phyloP scores from a whole-genome alignment of 2,113 vertebrate genomes.

The Limanda limanda region DNA sequence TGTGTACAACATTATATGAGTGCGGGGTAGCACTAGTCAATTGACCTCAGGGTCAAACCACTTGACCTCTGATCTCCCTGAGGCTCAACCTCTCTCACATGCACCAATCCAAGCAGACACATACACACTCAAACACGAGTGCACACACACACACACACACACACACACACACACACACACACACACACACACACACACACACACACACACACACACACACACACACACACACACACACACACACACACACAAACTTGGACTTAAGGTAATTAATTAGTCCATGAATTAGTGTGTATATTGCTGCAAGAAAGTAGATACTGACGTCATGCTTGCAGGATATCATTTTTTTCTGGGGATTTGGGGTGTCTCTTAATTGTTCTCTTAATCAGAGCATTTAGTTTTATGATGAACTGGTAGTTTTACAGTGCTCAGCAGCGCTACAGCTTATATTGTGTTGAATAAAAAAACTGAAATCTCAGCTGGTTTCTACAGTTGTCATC shows the following conservation, averaged over 20 bases:
- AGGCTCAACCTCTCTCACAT: slow-evolving; percentile 52
- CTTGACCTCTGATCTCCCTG: slow-evolving; percentile 78
- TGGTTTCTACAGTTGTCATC: neutral
- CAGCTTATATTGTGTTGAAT: neutral
- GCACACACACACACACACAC: neutral
- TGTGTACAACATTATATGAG: slow-evolving; percentile 64
- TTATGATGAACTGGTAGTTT: neutral
- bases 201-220: neutral
- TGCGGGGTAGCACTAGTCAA: slow-evolving; percentile 78
- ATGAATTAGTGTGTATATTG: no score
- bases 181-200: neutral
- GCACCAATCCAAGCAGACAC: slow-evolving; percentile 22
- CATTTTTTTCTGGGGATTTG: neutral
- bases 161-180: neutral
- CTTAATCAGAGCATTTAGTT: no score
- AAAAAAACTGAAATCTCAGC: neutral
- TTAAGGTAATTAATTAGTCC: no score
- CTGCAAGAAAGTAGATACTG: no score
- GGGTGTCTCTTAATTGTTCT: no score
- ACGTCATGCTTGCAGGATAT: neutral
- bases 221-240: neutral
- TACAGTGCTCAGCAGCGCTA: neutral
- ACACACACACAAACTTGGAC: neutral
- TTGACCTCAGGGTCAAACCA: slow-evolving; percentile 84
- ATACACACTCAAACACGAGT: neutral